Base-by-base conservation (phyloP, 2,888 invertebrate species). In the Philopedon plagiatum region DNA sequence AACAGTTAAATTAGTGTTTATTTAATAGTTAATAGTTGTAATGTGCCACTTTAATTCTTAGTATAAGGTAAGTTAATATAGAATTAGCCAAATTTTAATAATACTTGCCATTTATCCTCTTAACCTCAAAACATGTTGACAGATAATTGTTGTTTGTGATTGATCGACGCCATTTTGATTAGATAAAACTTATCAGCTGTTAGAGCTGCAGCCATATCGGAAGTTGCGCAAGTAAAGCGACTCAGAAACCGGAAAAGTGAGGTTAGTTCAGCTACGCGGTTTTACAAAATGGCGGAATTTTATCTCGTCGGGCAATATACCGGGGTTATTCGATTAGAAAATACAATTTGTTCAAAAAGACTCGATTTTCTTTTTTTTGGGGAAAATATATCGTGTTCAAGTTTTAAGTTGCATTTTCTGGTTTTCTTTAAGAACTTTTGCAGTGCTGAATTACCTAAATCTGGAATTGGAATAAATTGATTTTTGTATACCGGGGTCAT, bases 131-230 rank as follows among this genome's bases (percentile, higher is more conserved):
- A n/a, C 26, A 4, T 32, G 54, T 23, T 19, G 5, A 8, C 29
- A 46, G 44, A 1, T 41, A 11, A 23, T 15, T 62, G 21, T 49
- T 34, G 49, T 26, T 26, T 29, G 34, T 46, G 46, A 19, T 23
- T 2, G 13, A n/a, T 18, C 7, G 39, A 2, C 64, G 56, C 64
- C 64, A 64, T 64, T 64, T 64, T 64, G 56, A 29, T 64, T 32
- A 51, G 39, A 41, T 26, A 26, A 39, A 3, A 19, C 2, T 41
- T 23, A 41, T 39, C 26, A 26, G 41, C 21, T 15, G 39, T 15
- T 1, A 1, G 1, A 1, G 1, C 34, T 18, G 13, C 39, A 39
- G 37, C 39, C 18, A 39, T 39, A 3, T n/a, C 7, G 37, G 11
- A 29, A 64, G 64, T 56, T 64, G 64, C 64, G 64, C 64, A 51